Percentiles rank a stretch among this genome's conserved stretches.
These are phyloP conservation scores for Antechinus stuartii DNA, from an alignment of 2,113 vertebrate species.

Conservation along the genomic window DNA sequence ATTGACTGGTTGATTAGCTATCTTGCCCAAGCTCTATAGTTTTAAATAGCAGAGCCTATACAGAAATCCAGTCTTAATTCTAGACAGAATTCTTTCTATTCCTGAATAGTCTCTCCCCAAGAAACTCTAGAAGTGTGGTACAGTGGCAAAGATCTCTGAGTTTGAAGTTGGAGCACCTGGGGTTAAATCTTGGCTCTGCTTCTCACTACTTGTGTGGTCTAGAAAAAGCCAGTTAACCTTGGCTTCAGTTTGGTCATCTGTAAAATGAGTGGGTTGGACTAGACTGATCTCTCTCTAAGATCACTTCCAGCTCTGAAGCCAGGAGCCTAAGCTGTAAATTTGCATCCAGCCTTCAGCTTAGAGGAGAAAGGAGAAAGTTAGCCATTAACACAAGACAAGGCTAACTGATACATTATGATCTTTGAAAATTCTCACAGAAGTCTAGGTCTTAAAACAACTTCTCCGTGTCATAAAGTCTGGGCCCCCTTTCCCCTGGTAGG, in stretches of 20 bases:
- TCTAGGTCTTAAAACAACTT: not conserved
- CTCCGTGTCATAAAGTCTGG: not conserved
- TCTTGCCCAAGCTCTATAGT: not conserved
- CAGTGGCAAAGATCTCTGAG: not conserved
- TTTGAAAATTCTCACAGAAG: not conserved
- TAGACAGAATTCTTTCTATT: not conserved
- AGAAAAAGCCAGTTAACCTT: not conserved
- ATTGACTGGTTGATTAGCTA: not conserved
- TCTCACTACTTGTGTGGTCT: not conserved
- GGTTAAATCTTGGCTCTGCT: not conserved
- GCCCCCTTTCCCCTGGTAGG: not conserved
- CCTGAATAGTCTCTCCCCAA: not conserved
- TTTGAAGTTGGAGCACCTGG: not conserved
- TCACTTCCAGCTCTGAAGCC: not conserved
- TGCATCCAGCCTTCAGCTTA: not conserved
- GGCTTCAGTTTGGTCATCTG: not conserved
- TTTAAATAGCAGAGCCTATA: not conserved
- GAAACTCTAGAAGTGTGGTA: not conserved
- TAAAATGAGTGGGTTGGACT: not conserved
- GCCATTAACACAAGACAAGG: not conserved
- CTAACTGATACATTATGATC: not conserved
- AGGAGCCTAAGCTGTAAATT: not conserved
- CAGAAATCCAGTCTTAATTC: not conserved
- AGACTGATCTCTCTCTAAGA: not conserved
- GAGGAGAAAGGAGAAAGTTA: not conserved